Evolutionary conservation across 1,140 invertebrate species (phyloP).

Genomic region (Eciton burchellii): DNA sequence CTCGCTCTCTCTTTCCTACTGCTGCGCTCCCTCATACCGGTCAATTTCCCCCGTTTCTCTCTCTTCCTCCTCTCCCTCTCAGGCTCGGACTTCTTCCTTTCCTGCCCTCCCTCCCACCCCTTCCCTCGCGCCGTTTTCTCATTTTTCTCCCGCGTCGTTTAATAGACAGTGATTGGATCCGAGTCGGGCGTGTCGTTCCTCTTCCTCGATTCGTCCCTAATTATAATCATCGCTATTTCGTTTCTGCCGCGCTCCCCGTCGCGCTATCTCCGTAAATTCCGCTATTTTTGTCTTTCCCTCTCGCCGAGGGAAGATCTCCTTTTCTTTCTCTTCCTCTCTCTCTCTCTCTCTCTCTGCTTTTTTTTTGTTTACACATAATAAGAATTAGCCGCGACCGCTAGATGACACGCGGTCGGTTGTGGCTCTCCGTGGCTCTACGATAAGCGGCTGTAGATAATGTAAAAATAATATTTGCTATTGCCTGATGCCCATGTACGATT

Average conservation of each 20-base stretch:
- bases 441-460: slow-evolving; percentile 39
- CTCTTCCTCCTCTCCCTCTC: not conserved
- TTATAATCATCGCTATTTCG: slow-evolving; percentile 8
- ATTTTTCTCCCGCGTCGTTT: not conserved
- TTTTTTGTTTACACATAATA: no score
- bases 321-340: no score
- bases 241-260: not conserved
- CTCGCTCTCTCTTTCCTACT: not conserved
- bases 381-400: slow-evolving; percentile 20
- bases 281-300: slow-evolving; percentile 41
- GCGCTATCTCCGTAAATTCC: not conserved
- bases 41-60: not conserved
- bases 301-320: no score
- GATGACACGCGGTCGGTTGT: slow-evolving; percentile 33
- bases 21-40: not conserved
- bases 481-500: slow-evolving; percentile 15
- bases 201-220: not conserved
- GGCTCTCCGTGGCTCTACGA: slow-evolving; percentile 32
- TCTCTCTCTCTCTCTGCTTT: no score
- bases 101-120: not conserved
- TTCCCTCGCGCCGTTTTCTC: not conserved
- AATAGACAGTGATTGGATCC: slow-evolving; percentile 1
- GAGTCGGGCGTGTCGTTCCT: not conserved
- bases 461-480: slow-evolving; percentile 48
- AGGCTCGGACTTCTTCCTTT: not conserved